Conservation (phyloP, 2,797 vertebrate species). For the Sternotherus odoratus region DNA sequence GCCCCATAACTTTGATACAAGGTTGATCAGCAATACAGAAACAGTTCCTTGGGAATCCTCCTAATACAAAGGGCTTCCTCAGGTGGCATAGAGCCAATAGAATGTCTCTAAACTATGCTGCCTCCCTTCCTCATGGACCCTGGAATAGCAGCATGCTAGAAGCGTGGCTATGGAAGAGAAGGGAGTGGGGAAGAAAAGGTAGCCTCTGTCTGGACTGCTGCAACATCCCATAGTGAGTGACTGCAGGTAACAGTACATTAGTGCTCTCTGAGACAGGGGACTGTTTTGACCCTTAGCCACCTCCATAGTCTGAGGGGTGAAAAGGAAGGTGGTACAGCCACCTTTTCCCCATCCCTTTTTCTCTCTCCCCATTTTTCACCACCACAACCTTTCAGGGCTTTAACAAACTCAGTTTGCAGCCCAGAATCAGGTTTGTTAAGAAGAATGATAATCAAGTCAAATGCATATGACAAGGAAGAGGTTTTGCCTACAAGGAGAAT, state of each 20-base stretch:
- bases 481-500: neutral
- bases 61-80: neutral
- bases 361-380: neutral
- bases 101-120: neutral
- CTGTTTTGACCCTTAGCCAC: neutral
- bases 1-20: neutral
- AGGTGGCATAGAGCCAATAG: neutral
- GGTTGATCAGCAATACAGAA: neutral
- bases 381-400: rapidly evolving
- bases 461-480: neutral
- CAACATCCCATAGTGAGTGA: neutral
- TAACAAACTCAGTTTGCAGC: neutral
- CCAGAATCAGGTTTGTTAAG: neutral
- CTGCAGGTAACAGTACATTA: neutral
- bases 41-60: neutral
- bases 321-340: rapidly evolving
- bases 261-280: rapidly evolving
- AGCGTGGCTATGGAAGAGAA: neutral
- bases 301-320: neutral
- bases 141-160: neutral
- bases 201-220: neutral
- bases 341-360: neutral
- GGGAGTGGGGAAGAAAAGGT: neutral
- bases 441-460: neutral
- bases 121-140: neutral